Evolutionary conservation across 2,797 vertebrate species (phyloP).

Genomic region (Lepus oiostolus): DNA sequence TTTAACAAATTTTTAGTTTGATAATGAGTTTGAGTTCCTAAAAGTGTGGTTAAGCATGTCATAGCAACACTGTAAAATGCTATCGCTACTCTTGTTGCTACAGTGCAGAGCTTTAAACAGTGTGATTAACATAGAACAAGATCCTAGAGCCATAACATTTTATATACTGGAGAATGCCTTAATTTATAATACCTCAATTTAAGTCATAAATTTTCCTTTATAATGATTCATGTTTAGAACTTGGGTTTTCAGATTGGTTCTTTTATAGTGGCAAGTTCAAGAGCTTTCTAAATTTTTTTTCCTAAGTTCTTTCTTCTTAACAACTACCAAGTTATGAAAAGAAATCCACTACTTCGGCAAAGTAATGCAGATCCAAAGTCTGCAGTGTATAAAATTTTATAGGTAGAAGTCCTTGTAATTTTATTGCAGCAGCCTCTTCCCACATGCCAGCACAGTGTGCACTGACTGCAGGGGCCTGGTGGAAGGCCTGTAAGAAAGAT

Average conservation of each 20-base stretch:
- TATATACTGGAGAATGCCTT: slow-evolving; percentile 68
- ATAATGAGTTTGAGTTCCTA: slow-evolving; percentile 42
- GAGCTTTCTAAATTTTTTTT: slow-evolving; percentile 32
- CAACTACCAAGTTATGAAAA: slow-evolving; percentile 1
- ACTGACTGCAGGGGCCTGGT: neutral
- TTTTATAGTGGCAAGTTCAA: neutral
- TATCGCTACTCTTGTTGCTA: neutral
- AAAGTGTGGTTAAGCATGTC: slow-evolving; percentile 39
- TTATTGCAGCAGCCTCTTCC: slow-evolving; percentile 46
- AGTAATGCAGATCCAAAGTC: slow-evolving; percentile 63
- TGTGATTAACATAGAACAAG: slow-evolving; percentile 67
- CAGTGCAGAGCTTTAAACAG: slow-evolving; percentile 57
- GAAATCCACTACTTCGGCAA: slow-evolving; percentile 56
- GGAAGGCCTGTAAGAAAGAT: neutral
- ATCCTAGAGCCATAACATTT: slow-evolving; percentile 40
- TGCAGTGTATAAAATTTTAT: slow-evolving; percentile 69
- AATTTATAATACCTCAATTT: slow-evolving; percentile 69
- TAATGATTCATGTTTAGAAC: slow-evolving; percentile 71
- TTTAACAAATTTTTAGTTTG: slow-evolving; percentile 48
- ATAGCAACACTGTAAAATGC: slow-evolving; percentile 37
- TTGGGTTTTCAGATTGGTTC: slow-evolving; percentile 29
- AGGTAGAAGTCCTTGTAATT: slow-evolving; percentile 48
- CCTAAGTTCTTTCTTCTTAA: slow-evolving; percentile 4
- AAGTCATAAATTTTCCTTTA: slow-evolving; percentile 72
- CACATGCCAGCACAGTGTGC: neutral